phyloP scores from a whole-genome alignment of 2,888 invertebrate genomes.

The Drosophila macrothrix region DNA sequence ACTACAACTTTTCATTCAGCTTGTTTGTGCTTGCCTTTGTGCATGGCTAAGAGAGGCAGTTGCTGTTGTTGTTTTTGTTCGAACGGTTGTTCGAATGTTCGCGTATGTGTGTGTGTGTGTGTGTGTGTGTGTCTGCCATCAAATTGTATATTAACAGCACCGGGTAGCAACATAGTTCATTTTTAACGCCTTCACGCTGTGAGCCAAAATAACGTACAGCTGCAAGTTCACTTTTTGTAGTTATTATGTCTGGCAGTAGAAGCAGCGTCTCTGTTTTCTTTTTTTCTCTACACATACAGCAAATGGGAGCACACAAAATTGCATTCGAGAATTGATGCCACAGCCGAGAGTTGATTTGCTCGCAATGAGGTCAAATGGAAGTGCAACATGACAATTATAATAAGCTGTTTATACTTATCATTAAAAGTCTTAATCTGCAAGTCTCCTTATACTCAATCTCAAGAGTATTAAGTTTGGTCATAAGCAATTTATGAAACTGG shows the following conservation, averaged over 20 bases:
- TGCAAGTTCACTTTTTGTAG: constrained; percentile 8
- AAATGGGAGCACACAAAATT: neutral
- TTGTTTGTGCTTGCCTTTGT: constrained; percentile 42
- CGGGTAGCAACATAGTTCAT: constrained; percentile 16
- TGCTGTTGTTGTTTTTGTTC: constrained; percentile 1
- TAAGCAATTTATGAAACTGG: neutral
- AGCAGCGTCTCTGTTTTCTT: constrained; percentile 1
- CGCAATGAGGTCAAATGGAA: neutral
- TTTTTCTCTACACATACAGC: constrained; percentile 47
- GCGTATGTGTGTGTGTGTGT: constrained; percentile 2
- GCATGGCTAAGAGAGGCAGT: constrained; percentile 23
- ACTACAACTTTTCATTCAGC: constrained; percentile 70
- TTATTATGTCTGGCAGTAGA: constrained; percentile 1
- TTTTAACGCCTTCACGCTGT: constrained; percentile 48
- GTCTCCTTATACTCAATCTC: too few species aligned
- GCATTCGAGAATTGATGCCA: constrained; percentile 2
- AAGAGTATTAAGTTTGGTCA: neutral
- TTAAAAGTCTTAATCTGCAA: neutral
- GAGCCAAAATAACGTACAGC: constrained; percentile 24
- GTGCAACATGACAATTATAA: neutral
- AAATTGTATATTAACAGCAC: constrained; percentile 56
- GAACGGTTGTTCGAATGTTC: neutral
- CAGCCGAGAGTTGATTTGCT: neutral
- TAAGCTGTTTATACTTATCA: neutral
- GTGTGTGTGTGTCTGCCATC: constrained; percentile 24